Conservation (phyloP, 1,140 invertebrate species). For the Diorhabda sublineata region DNA sequence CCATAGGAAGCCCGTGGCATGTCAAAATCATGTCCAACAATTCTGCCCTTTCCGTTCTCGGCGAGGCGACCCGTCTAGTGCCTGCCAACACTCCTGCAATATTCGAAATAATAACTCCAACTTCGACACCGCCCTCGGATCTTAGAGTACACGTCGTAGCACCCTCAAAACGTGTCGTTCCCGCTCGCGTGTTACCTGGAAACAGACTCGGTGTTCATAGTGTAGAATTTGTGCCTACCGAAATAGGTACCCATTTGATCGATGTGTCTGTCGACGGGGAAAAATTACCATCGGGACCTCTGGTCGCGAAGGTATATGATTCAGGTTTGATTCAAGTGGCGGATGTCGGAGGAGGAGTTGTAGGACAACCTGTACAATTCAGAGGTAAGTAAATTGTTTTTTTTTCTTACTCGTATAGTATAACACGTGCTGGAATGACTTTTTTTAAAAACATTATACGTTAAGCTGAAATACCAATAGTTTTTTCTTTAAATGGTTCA, state of each 20-base stretch:
- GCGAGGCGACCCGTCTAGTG: slow-evolving; percentile 82
- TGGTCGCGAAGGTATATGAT: slow-evolving; percentile 91
- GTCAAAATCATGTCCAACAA: slow-evolving; percentile 74
- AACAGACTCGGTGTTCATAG: slow-evolving; percentile 73
- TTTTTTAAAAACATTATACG: not conserved
- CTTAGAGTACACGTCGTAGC: slow-evolving; percentile 58
- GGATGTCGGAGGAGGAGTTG: slow-evolving; percentile 85
- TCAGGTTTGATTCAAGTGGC: slow-evolving; percentile 86
- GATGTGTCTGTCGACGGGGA: slow-evolving; percentile 78
- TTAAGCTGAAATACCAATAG: too few species aligned
- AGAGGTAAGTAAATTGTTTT: slow-evolving; percentile 60
- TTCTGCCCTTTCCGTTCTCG: slow-evolving; percentile 68
- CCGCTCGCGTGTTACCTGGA: slow-evolving; percentile 66
- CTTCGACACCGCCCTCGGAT: slow-evolving; percentile 46
- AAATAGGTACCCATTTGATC: slow-evolving; percentile 87
- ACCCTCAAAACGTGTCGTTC: slow-evolving; percentile 65
- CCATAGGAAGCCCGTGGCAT: slow-evolving; percentile 84
- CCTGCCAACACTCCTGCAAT: slow-evolving; percentile 78
- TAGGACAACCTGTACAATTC: slow-evolving; percentile 90
- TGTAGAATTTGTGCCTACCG: slow-evolving; percentile 85
- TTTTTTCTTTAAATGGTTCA: too few species aligned
- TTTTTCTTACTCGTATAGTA: not conserved
- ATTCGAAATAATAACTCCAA: slow-evolving; percentile 76
- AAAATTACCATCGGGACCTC: slow-evolving; percentile 78
- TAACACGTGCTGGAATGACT: not conserved